These are phyloP conservation scores for Bucorvus abyssinicus DNA, from an alignment of 2,797 vertebrate species.

Conservation along the genomic window DNA sequence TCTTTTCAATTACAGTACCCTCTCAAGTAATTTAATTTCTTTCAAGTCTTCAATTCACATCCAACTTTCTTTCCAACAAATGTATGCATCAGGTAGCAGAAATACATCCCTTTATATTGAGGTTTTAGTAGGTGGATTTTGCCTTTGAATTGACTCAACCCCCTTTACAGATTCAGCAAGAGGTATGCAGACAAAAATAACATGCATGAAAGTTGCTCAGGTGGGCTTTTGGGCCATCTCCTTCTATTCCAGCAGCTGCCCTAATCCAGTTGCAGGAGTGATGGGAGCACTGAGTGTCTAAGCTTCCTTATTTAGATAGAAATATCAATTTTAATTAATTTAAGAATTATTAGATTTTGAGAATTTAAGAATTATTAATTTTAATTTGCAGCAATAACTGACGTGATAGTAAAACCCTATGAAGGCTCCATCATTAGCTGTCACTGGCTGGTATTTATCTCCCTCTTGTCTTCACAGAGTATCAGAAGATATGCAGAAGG, in stretches of 20 bases:
- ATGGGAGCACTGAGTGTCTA: neutral
- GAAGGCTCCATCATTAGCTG: neutral
- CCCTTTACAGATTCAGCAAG: neutral
- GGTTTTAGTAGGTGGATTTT: neutral
- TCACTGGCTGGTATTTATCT: neutral
- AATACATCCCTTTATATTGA: neutral
- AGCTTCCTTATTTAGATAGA: neutral
- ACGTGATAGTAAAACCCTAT: neutral
- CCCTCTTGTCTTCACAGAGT: fast-evolving
- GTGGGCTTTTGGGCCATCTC: neutral
- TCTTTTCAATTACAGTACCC: constrained; percentile 35
- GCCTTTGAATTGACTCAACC: neutral
- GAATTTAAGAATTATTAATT: neutral
- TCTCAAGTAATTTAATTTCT: constrained; percentile 52
- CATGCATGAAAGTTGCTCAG: neutral
- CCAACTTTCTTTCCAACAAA: constrained; percentile 13
- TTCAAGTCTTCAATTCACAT: constrained; percentile 5
- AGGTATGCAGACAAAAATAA: neutral
- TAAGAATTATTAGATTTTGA: too few relatives aligned
- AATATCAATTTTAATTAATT: neutral
- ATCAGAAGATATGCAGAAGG: neutral
- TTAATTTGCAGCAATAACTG: neutral
- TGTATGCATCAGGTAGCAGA: neutral
- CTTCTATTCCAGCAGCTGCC: neutral
- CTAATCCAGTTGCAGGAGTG: neutral